Evolutionary conservation across 1,140 invertebrate genomes (phyloP).

Genomic region (Triops longicaudatus): DNA sequence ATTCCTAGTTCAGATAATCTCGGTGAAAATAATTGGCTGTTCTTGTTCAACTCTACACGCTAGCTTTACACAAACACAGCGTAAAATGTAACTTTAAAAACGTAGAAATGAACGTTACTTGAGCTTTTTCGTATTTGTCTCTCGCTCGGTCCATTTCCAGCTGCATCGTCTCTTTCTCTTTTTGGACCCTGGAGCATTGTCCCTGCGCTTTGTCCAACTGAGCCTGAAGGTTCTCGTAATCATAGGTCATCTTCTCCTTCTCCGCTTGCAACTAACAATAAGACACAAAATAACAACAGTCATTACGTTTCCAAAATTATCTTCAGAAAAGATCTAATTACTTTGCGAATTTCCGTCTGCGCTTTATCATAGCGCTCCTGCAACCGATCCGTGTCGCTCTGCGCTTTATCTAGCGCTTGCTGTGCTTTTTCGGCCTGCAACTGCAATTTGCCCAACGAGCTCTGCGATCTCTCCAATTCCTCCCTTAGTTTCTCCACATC

Average conservation of each 20-base stretch:
- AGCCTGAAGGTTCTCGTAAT: slow-evolving; percentile 78
- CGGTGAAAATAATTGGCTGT: too few species aligned
- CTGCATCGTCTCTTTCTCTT: slow-evolving; percentile 76
- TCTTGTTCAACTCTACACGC: neutral
- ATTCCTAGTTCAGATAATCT: too few species aligned
- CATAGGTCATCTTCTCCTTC: slow-evolving; percentile 78
- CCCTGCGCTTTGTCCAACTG: slow-evolving; percentile 81
- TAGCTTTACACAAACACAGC: too few species aligned
- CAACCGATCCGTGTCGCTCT: slow-evolving; percentile 80
- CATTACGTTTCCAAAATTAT: neutral
- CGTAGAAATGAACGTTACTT: slow-evolving; percentile 48
- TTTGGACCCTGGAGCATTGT: slow-evolving; percentile 73
- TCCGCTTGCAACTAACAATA: slow-evolving; percentile 67
- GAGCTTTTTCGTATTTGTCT: slow-evolving; percentile 81
- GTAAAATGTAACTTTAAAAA: too few species aligned
- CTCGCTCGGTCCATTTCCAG: slow-evolving; percentile 72
- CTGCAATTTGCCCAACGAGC: slow-evolving; percentile 78
- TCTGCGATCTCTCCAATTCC: slow-evolving; percentile 79
- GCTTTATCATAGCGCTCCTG: slow-evolving; percentile 77
- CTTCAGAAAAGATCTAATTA: slow-evolving; percentile 36
- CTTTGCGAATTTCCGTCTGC: slow-evolving; percentile 66
- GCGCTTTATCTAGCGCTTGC: slow-evolving; percentile 73
- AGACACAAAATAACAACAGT: neutral
- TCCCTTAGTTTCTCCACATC: slow-evolving; percentile 83
- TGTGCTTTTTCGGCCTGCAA: slow-evolving; percentile 83